Base-by-base conservation (phyloP, 2,797 vertebrate genomes). In the Melanogrammus aeglefinus region DNA sequence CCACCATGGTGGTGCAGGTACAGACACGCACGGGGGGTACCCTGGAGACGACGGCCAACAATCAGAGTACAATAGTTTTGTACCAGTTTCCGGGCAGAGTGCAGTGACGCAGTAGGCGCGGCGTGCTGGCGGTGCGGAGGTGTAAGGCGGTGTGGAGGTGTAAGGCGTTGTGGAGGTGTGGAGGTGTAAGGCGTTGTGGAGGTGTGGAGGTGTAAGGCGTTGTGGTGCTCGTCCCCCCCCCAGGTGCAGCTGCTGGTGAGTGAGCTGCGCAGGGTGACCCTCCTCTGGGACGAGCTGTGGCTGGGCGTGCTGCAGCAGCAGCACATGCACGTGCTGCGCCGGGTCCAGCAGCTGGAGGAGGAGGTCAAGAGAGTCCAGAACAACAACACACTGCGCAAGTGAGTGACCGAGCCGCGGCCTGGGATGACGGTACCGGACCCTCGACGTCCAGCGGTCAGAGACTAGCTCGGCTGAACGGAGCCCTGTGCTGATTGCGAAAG, bases 1-100 rank as follows among this genome's bases (percentile, higher is more conserved):
- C 98, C 2, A 98, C 97, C n/a, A 99, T 99, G 98, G 98, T 99
- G 73, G 93, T 97, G 39, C 98, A 99, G 97, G 98, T 99, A 94
- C 6, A 63, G 21, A 63, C 57, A 57, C 47, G 21, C 16, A 18
- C 31, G 31, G 31, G 0, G 0, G 31, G 31, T 33, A 4, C 31
- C 31, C 31, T 33, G 31, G 31, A 33, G 31, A 2, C 3, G 31
- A 33, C 3, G 31, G 31, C 31, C 3, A 2, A 33, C 31, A 33
- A 2, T 33, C 31, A 33, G 31, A 44, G 41, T 12, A 44, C 2
- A 0, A 44, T 13, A 1, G 7, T 44, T 16, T 44, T 16, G 13
- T 16, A 44, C 41, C 41, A 44, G 41, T 44, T 44, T 44, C 41
- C 16, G 10, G 41, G 41, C 13, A 16, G 41, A 44, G 12, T 10